These are phyloP conservation scores for Hippocampus kuda DNA, from an alignment of 2,797 vertebrate genomes.

Conservation along the genomic window DNA sequence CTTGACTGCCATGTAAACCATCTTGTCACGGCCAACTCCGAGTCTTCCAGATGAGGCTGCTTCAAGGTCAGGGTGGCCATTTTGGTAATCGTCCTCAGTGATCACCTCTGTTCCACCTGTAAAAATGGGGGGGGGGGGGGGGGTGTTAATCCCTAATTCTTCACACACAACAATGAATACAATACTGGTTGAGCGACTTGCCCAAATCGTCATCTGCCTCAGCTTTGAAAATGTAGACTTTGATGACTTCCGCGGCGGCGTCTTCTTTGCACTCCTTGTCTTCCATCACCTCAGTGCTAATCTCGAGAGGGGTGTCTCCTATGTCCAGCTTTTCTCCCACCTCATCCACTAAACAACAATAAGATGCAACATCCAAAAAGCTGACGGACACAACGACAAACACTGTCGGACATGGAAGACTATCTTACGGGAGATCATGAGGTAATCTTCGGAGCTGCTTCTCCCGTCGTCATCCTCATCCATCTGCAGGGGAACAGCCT, in stretches of 20 bases:
- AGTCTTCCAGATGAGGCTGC: conserved; percentile 77
- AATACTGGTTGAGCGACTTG: conserved; percentile 38
- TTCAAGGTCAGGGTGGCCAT: conserved; percentile 87
- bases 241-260: conserved; percentile 94
- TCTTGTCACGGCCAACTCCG: conserved; percentile 87
- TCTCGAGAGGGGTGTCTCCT: conserved; percentile 87
- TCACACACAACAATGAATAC: neutral
- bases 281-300: conserved; percentile 85
- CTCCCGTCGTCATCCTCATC: conserved; percentile 89
- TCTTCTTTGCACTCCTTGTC: conserved; percentile 89
- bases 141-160: neutral
- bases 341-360: conserved; percentile 80
- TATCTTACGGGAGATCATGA: conserved; percentile 88
- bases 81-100: conserved; percentile 92
- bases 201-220: conserved; percentile 98
- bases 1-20: conserved; percentile 99
- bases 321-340: conserved; percentile 96
- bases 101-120: conserved; percentile 96
- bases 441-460: conserved; percentile 94
- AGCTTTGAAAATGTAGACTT: conserved; percentile 99
- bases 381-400: neutral
- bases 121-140: conserved; percentile 6
- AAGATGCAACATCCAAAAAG: neutral
- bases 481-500: conserved; percentile 82
- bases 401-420: neutral